Base-by-base conservation (phyloP, 37 sponge, comb jelly and placozoan species). In the Ephydatia muelleri region DNA sequence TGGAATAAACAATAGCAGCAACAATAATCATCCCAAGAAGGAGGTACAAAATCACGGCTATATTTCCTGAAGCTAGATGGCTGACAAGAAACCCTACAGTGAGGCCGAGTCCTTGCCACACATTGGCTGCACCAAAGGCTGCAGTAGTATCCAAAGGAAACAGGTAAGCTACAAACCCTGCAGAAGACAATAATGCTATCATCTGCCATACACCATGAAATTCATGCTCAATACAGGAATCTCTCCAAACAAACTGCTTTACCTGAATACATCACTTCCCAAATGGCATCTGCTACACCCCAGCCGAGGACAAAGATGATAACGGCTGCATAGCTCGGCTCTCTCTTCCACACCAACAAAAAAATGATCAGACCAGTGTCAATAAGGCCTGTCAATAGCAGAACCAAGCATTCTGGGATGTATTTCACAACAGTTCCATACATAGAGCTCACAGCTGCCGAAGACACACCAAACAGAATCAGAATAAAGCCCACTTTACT, bases 271-370 rank as follows among this genome's bases (percentile, higher is more conserved):
- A 6, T 43, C 5, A 74, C 72, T 38, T 78, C 47, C 80, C 80
- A 80, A 4, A 80, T 21, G 21, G 47, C 87, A 37, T 80, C 76
- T 49, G 66, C 48, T 11, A 69, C 14, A 9, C 87, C 87, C 64
- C 38, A 86, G 29, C 30, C 37, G 2, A 77, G 2, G 43, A 40
- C 48, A 36, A 78, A 34, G 32, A 88, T 72, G 40, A 88, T 83
- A 22, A 77, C 68, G 27, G 65, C 47, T 16, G 64, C 64, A 72
- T 47, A 83, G 68, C 83, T 83, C 25, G 88, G 88, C n/a, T 8
- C 76, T 35, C 79, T 80, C 67, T 48, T 38, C 83, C 83, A 88
- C 2, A 88, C 43, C 28, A 80, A 6, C 38, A 88, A 73, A 29
- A 82, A 88, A 2, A 83, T 9, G 13, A 74, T 3, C 39, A 83